A percentile compares a stretch with the other conserved stretches of the same genome.
phyloP scores from a whole-genome alignment of 2,888 invertebrate species.

The Drepana falcataria region DNA sequence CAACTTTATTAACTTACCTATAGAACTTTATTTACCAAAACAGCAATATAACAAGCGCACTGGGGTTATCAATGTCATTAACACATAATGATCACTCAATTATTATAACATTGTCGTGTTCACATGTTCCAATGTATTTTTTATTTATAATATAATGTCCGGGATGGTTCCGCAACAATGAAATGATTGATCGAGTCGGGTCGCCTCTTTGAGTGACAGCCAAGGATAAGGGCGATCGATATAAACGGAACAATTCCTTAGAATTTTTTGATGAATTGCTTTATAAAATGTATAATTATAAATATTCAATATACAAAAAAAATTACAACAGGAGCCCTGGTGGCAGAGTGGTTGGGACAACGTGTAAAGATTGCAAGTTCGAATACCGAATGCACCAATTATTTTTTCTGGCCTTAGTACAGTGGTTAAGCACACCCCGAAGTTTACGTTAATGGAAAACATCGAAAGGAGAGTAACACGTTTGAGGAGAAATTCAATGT shows the following conservation, averaged over 20 bases:
- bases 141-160: conserved; percentile 25
- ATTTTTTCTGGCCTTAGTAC: too few relatives aligned
- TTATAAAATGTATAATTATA: not conserved
- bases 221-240: conserved; percentile 3
- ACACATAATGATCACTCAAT: conserved; percentile 43
- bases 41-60: not conserved
- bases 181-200: conserved; percentile 1
- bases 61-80: conserved; percentile 1
- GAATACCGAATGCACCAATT: too few relatives aligned
- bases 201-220: not conserved
- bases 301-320: not conserved
- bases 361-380: too few relatives aligned
- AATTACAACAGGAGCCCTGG: too few relatives aligned
- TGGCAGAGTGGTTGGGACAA: too few relatives aligned
- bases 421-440: too few relatives aligned
- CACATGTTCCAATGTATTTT: conserved; percentile 33
- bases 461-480: too few relatives aligned
- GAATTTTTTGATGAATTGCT: not conserved
- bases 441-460: too few relatives aligned
- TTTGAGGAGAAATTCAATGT: too few relatives aligned
- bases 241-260: not conserved
- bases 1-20: too few relatives aligned
- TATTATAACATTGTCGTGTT: conserved; percentile 43
- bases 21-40: not conserved
- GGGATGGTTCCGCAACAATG: conserved; percentile 1